phyloP scores from a whole-genome alignment of 2,797 vertebrate species.

The Salarias fasciatus region DNA sequence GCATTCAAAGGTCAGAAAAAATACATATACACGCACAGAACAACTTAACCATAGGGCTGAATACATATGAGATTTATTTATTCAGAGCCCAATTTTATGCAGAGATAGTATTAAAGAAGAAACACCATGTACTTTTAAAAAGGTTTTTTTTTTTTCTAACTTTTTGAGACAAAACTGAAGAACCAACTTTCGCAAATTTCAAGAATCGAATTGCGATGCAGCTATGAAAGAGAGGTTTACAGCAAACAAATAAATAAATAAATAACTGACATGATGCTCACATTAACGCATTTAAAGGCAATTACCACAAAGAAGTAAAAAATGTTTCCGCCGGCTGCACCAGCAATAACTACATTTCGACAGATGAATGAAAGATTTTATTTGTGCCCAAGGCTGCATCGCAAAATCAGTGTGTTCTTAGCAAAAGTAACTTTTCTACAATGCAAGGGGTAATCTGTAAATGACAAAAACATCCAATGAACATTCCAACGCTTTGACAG shows the following conservation, averaged over 20 bases:
- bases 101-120: conserved; percentile 31
- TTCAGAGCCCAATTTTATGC: conserved; percentile 47
- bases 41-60: conserved; percentile 36
- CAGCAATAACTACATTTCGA: conserved; percentile 6
- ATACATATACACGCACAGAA: conserved; percentile 22
- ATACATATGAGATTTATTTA: conserved; percentile 60
- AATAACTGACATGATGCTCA: conserved; percentile 27
- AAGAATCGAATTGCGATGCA: conserved; percentile 14
- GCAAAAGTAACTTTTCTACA: background rate
- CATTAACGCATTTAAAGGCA: conserved; percentile 14
- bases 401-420: conserved; percentile 1
- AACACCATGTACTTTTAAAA: conserved; percentile 53
- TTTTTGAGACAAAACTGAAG: conserved; percentile 48
- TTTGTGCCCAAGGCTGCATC: conserved; percentile 3
- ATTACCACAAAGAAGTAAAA: conserved; percentile 11
- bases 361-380: conserved; percentile 13
- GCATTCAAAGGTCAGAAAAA: conserved; percentile 44
- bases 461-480: background rate
- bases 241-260: conserved; percentile 5
- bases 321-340: background rate
- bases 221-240: conserved; percentile 22
- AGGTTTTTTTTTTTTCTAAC: conserved; percentile 52
- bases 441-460: conserved; percentile 1
- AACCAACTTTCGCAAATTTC: background rate
- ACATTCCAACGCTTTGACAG: no score